Conservation (phyloP, 2,113 vertebrate genomes). For the Sakesphorus luctuosus region DNA sequence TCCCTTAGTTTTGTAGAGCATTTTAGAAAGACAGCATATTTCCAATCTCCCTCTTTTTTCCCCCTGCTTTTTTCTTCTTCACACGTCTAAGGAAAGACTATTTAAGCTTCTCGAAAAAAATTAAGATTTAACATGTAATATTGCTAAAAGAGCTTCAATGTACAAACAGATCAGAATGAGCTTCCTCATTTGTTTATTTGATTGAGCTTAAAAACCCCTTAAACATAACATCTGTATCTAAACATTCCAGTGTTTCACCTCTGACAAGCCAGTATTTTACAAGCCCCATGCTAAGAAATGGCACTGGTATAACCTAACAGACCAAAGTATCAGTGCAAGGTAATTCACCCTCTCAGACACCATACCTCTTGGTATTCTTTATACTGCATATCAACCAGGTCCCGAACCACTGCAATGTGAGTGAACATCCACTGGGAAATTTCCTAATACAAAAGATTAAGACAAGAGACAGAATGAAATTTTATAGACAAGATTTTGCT, state of each 20-base stretch:
- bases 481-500: background rate
- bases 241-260: background rate
- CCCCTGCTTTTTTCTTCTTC: background rate
- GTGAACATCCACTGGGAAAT: conserved; percentile 99
- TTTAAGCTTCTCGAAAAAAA: background rate
- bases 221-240: background rate
- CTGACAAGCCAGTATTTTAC: background rate
- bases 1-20: background rate
- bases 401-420: conserved; percentile 95
- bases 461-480: background rate
- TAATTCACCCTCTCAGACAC: background rate
- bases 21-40: background rate
- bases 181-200: background rate
- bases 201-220: background rate
- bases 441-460: conserved; percentile 78
- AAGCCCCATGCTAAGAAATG: background rate
- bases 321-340: background rate
- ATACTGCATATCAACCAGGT: conserved; percentile 95
- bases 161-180: background rate
- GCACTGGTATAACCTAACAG: background rate
- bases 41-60: background rate
- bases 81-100: background rate
- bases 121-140: background rate
- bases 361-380: conserved; percentile 96
- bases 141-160: background rate